phyloP scores from a whole-genome alignment of 2,113 vertebrate genomes.

The Gorsachius goisagi region DNA sequence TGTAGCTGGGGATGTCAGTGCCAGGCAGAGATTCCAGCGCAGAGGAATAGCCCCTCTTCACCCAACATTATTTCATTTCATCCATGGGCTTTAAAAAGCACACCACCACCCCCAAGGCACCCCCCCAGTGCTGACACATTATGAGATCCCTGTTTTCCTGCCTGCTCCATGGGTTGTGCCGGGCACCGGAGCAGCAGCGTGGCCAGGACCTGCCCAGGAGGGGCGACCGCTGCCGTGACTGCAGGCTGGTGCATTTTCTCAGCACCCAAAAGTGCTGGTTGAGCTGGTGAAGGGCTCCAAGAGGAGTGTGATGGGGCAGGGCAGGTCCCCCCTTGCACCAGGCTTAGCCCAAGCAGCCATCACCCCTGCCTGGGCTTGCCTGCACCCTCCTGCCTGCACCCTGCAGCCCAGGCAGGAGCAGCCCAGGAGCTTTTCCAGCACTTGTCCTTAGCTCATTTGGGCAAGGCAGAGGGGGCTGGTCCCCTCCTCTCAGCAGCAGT shows the following conservation, averaged over 20 bases:
- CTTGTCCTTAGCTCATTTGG: background rate
- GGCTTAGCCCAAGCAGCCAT: background rate
- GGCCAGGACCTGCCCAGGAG: background rate
- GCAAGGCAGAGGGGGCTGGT: background rate
- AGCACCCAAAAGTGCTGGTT: background rate
- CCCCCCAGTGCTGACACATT: accelerated
- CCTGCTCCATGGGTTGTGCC: background rate
- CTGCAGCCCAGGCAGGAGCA: background rate
- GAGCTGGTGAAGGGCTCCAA: background rate
- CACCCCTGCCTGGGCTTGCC: background rate
- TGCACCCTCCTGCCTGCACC: accelerated
- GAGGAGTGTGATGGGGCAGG: background rate
- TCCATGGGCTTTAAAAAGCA: background rate
- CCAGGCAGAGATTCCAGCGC: background rate
- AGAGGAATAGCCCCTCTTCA: background rate
- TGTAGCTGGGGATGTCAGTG: constrained; percentile 21
- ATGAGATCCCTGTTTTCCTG: accelerated
- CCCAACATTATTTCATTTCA: background rate
- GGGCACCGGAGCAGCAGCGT: accelerated
- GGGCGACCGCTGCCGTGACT: background rate
- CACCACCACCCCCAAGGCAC: background rate
- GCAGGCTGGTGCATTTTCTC: background rate
- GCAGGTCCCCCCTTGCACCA: background rate
- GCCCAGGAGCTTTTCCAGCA: background rate
- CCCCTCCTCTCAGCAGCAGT: accelerated